phyloP scores from a whole-genome alignment of 2,888 invertebrate species.

The Chloromyia formosa region DNA sequence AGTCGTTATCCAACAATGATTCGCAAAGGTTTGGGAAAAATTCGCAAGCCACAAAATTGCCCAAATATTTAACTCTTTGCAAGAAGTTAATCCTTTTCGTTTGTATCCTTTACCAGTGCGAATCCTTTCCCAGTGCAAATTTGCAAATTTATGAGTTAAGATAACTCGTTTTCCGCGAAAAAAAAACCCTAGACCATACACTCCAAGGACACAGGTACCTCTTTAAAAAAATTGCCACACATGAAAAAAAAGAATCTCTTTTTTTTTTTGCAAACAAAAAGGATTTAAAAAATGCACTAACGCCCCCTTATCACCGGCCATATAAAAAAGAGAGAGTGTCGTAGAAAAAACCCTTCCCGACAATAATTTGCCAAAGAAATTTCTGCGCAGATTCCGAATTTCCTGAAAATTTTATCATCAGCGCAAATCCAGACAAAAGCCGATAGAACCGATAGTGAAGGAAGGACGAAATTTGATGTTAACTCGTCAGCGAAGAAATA shows the following conservation, averaged over 20 bases:
- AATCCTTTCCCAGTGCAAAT: slow-evolving; percentile 1
- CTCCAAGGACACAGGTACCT: not conserved
- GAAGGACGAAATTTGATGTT: slow-evolving; percentile 14
- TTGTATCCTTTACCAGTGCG: not conserved
- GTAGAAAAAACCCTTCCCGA: slow-evolving; percentile 10
- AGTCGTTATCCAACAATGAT: not conserved
- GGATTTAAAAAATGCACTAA: slow-evolving; percentile 20
- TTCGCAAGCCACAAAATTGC: slow-evolving; percentile 14
- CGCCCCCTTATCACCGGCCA: slow-evolving; percentile 9
- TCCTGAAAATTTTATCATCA: not conserved
- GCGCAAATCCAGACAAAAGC: not conserved
- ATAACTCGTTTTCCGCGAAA: slow-evolving; percentile 5
- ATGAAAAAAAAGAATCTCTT: slow-evolving; percentile 2
- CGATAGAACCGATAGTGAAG: not conserved
- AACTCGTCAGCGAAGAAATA: not conserved
- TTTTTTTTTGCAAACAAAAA: slow-evolving; percentile 16
- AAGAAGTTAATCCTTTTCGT: slow-evolving; percentile 22
- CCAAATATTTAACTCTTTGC: not conserved
- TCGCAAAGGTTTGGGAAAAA: not conserved
- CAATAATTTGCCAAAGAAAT: slow-evolving; percentile 12
- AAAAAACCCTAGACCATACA: not conserved
- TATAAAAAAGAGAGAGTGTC: not conserved
- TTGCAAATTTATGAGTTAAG: not conserved
- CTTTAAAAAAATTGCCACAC: not conserved
- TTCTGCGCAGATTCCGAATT: slow-evolving; percentile 24